These are phyloP conservation scores for Anticlea derivata DNA, from an alignment of 2,888 invertebrate genomes.

Conservation along the genomic window DNA sequence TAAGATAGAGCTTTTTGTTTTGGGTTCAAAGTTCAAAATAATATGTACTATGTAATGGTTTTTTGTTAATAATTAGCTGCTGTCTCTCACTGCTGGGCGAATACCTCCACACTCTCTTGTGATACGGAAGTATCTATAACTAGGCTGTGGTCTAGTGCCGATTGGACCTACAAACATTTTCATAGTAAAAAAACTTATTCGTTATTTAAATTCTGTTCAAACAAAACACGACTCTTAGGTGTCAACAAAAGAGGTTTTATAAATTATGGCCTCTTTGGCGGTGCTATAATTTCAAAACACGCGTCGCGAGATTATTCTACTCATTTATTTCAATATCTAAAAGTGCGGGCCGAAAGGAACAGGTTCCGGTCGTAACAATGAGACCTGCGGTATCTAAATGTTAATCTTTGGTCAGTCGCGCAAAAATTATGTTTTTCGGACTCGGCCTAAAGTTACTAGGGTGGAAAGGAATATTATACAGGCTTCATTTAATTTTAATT, in stretches of 20 bases:
- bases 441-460: slow-evolving; percentile 60
- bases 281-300: slow-evolving; percentile 17
- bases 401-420: slow-evolving; percentile 81
- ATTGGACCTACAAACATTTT: no score
- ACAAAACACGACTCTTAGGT: neutral
- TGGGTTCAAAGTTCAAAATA: slow-evolving; percentile 3
- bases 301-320: slow-evolving; percentile 18
- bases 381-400: slow-evolving; percentile 78
- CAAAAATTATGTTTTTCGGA: slow-evolving; percentile 84
- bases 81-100: no score
- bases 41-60: no score
- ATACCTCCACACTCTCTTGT: no score
- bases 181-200: no score
- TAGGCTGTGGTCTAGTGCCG: no score
- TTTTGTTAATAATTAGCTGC: no score
- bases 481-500: slow-evolving; percentile 65
- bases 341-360: slow-evolving; percentile 55
- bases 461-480: slow-evolving; percentile 59
- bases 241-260: neutral
- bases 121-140: no score
- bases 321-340: slow-evolving; percentile 45
- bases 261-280: slow-evolving; percentile 7
- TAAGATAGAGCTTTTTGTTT: slow-evolving; percentile 24
- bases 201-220: no score
- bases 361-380: slow-evolving; percentile 68